phyloP scores from a whole-genome alignment of 2,113 vertebrate genomes.

The Menidia beryllina region DNA sequence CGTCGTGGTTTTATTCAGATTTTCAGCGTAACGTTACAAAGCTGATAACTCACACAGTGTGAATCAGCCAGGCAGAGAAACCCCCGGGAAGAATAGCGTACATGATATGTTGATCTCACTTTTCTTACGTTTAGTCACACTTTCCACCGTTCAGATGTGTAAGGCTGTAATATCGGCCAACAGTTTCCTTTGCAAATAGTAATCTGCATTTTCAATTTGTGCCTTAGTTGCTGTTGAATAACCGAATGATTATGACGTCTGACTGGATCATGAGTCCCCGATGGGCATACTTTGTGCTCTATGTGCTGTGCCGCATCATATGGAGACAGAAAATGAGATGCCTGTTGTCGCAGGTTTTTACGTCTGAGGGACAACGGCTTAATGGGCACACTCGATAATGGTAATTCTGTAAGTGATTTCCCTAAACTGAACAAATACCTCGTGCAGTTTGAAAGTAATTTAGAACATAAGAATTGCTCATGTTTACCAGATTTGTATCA shows the following conservation, averaged over 20 bases:
- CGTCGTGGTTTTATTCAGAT: conserved; percentile 49
- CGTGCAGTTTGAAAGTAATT: not conserved
- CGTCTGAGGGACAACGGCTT: not conserved
- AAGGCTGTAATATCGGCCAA: conserved; percentile 1
- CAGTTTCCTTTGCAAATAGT: conserved; percentile 11
- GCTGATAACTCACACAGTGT: conserved; percentile 35
- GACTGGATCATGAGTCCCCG: not conserved
- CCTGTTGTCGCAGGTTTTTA: not conserved
- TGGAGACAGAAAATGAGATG: not conserved
- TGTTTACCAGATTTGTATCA: not conserved
- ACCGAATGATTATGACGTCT: not conserved
- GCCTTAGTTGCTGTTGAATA: conserved; percentile 30
- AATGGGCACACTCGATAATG: not conserved
- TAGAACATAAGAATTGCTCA: not conserved
- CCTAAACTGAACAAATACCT: not conserved
- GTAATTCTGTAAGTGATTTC: not conserved
- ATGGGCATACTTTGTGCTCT: not conserved
- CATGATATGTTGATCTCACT: conserved; percentile 32
- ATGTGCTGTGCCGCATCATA: not conserved
- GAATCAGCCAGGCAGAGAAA: conserved; percentile 32
- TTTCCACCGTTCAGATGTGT: conserved; percentile 16
- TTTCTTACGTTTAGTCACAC: conserved; percentile 48
- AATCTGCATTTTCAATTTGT: conserved; percentile 1
- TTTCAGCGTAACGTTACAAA: conserved; percentile 29
- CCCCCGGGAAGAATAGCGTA: conserved; percentile 3